Evolutionary conservation across 2,888 invertebrate genomes (phyloP), one percentile per base, ranked within the genome.

Genomic region (Exocentrus adspersus): DNA sequence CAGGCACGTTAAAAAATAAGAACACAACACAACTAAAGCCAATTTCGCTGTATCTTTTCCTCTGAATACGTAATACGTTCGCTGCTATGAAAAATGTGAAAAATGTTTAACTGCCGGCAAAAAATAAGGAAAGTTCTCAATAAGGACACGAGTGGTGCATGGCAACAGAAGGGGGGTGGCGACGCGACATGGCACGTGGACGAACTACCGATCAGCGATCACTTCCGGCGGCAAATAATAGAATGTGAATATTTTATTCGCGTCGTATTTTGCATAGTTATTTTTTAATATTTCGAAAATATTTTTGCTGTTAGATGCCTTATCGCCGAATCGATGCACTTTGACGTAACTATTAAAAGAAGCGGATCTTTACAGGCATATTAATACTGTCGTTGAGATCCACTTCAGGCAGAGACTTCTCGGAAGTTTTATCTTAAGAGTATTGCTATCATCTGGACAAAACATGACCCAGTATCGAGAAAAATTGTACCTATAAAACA

Each of bases 91-190:
- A 73, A 72, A 73, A 75, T 74, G 74, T 70, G 76, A 74, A 75
- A 76, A 75, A 75, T 76, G 75, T 73, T 76, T 73, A 71, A 70
- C 60, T 60, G 71, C 70, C 66, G 68, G 69, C 71, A 72, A 72
- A 72, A 73, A 71, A 71, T 69, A 62, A 65, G 62, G 10, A 70
- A 69, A 71, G 70, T 73, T 74, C 70, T 69, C 72, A 73, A 74
- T 74, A 74, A 74, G 72, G 72, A 70, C 60, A 65, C 62, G 63
- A 62, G 58, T 56, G 61, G 64, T 53, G 65, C 60, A 50, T 65
- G 56, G 60, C 9, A 48, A 58, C 48, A 58, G 46, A 60, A 30
- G 64, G 67, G 62, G 67, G 70, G 70, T 69, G 67, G 73, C 71
- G 70, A 70, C 71, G 70, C 64, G 62, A 59, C 60, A 32, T 54